Evolutionary conservation across 2,888 invertebrate species (phyloP), one percentile per base, ranked within the genome.

Genomic region (Eupithecia abbreviata): DNA sequence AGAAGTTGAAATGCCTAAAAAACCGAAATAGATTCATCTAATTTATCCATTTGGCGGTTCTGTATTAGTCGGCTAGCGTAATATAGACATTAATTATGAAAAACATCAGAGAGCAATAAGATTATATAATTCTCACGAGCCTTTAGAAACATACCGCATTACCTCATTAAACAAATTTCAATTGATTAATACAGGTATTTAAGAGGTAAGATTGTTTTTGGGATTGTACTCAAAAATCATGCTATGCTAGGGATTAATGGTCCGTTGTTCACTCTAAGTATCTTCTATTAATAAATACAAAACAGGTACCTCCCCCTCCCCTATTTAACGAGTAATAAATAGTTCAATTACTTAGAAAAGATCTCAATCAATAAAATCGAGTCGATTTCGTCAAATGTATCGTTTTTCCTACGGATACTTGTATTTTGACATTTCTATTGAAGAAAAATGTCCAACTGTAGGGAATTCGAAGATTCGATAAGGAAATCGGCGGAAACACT

Each of bases 131-230:
- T 10, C 10, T 15, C 9, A 42, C 41, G 41, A 68, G 42, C 68
- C 68, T 18, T 45, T 10, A 15, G 15, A 45, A 67, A 43, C 69
- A 45, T 68, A 45, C 68, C 68, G 68, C 68, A 45, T 68, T 68
- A 68, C 68, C 68, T 68, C 68, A 68, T 68, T 10, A 45, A 42
- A 68, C 43, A 45, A 43, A 68, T 2, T 43, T 45, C 43, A 68
- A 68, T 68, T 68, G 42, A 45, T 68, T 7, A n/a, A 68, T 68
- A 68, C 42, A 45, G 68, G 68, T n/a, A 68, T 68, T 68, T 68
- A 68, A 15, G 45, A 15, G 66, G 42, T 66, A 66, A 42, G 41
- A 42, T 66, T 42, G 15, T 66, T 66, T 5, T 66, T 42, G 66
- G 15, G 66, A 42, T 15, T 42, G 13, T 65, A 4, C 66, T 42